phyloP scores from a whole-genome alignment of 2,888 invertebrate genomes.

The Ormyrus thymus region DNA sequence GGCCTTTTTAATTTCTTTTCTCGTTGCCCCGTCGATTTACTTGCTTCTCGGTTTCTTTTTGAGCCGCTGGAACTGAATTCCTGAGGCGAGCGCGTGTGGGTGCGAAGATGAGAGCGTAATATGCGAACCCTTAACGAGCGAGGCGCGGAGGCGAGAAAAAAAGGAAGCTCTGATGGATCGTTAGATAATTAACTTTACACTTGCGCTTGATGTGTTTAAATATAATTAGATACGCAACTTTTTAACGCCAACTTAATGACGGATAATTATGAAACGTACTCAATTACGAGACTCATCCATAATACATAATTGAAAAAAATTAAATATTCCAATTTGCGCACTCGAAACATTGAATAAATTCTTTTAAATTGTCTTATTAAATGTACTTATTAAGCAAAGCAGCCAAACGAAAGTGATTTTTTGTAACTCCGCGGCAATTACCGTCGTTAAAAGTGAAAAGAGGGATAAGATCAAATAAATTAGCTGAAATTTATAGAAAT shows the following conservation, averaged over 20 bases:
- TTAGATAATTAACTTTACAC: conserved; percentile 47
- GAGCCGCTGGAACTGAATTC: conserved; percentile 29
- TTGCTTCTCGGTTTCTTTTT: neutral
- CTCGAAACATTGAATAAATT: too few species aligned
- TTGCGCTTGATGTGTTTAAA: conserved; percentile 31
- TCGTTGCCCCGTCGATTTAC: conserved; percentile 20
- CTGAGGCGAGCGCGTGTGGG: conserved; percentile 27
- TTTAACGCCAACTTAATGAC: conserved; percentile 15
- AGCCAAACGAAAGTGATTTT: too few species aligned
- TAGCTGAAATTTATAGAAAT: neutral
- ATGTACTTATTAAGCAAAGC: too few species aligned
- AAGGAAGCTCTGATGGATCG: conserved; percentile 40
- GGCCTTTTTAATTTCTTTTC: conserved; percentile 21
- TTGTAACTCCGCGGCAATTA: too few species aligned
- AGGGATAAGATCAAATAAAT: too few species aligned
- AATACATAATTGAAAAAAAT: too few species aligned
- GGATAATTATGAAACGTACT: conserved; percentile 19
- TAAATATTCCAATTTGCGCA: too few species aligned
- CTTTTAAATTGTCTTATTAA: too few species aligned
- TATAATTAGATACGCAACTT: conserved; percentile 29
- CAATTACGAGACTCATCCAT: neutral
- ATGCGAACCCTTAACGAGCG: too few species aligned
- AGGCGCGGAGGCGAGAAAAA: neutral
- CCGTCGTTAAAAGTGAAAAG: too few species aligned
- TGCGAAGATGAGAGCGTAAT: neutral